These are phyloP conservation scores for Cercopithecus hamlyni DNA, from an alignment of 2,797 vertebrate species.

Conservation along the genomic window DNA sequence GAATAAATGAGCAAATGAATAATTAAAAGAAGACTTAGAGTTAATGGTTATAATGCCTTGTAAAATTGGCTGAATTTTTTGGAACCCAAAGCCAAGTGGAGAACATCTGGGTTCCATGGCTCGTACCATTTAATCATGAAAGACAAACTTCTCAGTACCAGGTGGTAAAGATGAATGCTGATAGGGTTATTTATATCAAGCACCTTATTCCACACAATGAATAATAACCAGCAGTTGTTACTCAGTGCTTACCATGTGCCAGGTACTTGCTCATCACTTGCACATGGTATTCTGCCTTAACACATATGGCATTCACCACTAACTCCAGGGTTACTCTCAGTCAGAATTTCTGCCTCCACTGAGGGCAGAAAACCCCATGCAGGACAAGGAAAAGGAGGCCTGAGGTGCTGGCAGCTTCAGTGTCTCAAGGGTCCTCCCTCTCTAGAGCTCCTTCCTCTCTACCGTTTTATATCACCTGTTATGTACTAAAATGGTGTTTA, in stretches of 20 bases:
- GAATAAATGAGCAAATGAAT: neutral
- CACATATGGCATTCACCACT: neutral
- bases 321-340: accelerated
- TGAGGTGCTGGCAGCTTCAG: neutral
- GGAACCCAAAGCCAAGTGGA: neutral
- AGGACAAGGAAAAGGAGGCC: neutral
- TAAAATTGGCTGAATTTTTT: neutral
- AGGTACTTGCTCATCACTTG: neutral
- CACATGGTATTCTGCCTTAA: neutral
- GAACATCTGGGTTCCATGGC: neutral
- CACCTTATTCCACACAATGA: neutral
- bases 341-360: neutral
- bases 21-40: neutral
- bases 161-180: neutral
- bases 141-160: neutral
- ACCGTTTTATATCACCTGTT: neutral
- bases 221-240: neutral
- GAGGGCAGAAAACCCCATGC: neutral
- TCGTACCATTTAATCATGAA: neutral
- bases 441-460: neutral
- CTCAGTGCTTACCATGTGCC: neutral
- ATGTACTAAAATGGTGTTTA: neutral
- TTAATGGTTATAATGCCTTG: neutral
- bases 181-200: neutral
- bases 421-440: neutral